Evolutionary conservation across 1,140 invertebrate genomes (phyloP), one percentile per base, ranked within the genome.

Genomic region (Drosophila lini): DNA sequence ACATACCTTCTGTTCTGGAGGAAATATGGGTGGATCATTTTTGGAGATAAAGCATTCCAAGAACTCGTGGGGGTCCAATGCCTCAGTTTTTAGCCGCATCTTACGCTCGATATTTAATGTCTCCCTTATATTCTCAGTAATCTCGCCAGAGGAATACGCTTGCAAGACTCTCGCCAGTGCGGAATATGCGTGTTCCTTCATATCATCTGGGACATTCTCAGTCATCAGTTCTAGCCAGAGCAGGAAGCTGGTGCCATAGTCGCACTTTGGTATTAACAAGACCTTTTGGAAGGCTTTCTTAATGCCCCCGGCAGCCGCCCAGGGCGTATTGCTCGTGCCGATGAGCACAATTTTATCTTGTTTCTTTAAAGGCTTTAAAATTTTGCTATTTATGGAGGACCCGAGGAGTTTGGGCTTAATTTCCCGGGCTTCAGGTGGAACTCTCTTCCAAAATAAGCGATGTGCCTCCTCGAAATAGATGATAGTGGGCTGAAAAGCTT

Each of bases 401-500:
- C 94, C 95, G 15, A 96, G 84, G 22, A 95, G 82, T 74, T 94
- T 95, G 85, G 91, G 95, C 85, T 92, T 86, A 10, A 92, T 61
- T 1, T 34, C 31, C 3, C 32, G 40, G 32, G 67, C 31, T 3
- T 90, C 88, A 13, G 74, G 41, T 0, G 89, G 93, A 3, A 95
- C 92, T 93, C 96, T 97, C 82, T 97, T 98, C 70, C 96, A 94
- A 92, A 96, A 98, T 25, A 96, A 94, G 81, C 95, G 96, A 86
- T 98, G 97, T 31, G 95, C 97, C 19, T 95, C 94, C 65, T 96
- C 95, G 73, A 98, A 95, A 77, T 95, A 96, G 71, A 98, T 95
- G 0, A 98, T 94, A 3, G 96, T 94, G 1, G 97, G 97, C 83
- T 97, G 95, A 25, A 96, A 92, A 2, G 96, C 79, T 63, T 93